Evolutionary conservation across 1,140 invertebrate species (phyloP).

Genomic region (Orchestia grillus): DNA sequence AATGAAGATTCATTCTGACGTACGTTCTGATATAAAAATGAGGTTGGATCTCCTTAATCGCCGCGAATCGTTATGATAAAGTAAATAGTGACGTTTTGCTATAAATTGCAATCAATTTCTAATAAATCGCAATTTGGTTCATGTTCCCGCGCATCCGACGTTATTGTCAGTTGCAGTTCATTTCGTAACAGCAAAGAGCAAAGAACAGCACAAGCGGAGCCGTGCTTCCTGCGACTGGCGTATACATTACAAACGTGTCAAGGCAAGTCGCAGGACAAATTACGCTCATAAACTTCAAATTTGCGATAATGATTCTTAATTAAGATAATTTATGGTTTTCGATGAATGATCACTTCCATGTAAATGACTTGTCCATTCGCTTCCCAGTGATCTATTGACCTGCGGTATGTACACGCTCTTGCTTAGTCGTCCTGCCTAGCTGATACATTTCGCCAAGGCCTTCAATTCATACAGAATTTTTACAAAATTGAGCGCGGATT

Average conservation of each 20-base stretch:
- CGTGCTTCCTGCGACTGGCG: background rate
- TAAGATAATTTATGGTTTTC: slow-evolving; percentile 4
- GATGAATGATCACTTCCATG: slow-evolving; percentile 39
- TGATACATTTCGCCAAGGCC: background rate
- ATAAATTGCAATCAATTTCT: too few species aligned
- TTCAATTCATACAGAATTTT: too few species aligned
- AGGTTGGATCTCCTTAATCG: too few species aligned
- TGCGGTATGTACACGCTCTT: background rate
- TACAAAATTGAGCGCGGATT: too few species aligned
- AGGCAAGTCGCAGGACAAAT: background rate
- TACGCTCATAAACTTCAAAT: slow-evolving; percentile 29
- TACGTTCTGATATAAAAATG: too few species aligned
- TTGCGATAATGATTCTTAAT: slow-evolving; percentile 49
- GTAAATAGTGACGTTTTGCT: too few species aligned
- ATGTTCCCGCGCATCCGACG: background rate
- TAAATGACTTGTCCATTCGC: slow-evolving; percentile 18
- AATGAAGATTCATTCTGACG: too few species aligned
- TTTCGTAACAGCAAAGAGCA: background rate
- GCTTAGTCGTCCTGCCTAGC: background rate
- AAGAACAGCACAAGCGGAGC: background rate
- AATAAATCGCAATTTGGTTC: too few species aligned
- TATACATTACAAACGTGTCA: background rate
- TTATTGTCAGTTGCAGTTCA: background rate
- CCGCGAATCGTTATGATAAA: too few species aligned
- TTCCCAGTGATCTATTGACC: background rate